Evolutionary conservation across 2,113 vertebrate genomes (phyloP).

Genomic region (Paracanthobrama guichenoti): DNA sequence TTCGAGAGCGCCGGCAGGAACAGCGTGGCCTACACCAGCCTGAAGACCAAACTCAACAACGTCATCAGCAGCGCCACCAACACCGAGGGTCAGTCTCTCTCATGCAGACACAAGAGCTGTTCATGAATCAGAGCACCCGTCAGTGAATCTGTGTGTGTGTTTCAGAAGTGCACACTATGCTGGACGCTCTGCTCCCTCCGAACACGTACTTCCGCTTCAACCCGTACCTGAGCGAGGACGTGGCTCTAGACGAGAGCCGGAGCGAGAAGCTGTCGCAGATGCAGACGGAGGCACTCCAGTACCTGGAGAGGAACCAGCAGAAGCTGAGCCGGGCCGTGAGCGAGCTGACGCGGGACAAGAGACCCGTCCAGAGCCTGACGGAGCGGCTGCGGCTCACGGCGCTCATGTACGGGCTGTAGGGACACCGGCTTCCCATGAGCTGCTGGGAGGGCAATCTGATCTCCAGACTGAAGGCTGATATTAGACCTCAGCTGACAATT

Average conservation of each 20-base stretch:
- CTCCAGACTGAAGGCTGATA: too few species aligned
- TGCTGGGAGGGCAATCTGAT: too few species aligned
- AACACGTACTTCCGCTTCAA: constrained; percentile 97
- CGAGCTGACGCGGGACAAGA: constrained; percentile 85
- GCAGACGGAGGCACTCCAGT: constrained; percentile 82
- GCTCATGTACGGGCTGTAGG: constrained; percentile 86
- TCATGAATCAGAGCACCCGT: too few species aligned
- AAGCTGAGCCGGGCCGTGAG: constrained; percentile 88
- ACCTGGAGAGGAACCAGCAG: constrained; percentile 88
- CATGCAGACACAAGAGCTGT: too few species aligned
- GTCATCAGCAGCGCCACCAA: constrained; percentile 97
- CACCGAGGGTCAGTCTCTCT: constrained; percentile 78
- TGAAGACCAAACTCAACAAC: constrained; percentile 89
- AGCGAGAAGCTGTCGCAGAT: constrained; percentile 88
- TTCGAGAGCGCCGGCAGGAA: constrained; percentile 73
- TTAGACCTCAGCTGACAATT: too few species aligned
- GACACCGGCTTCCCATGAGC: too few species aligned
- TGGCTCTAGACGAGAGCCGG: constrained; percentile 90
- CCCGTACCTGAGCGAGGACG: constrained; percentile 89
- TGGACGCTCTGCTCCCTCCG: constrained; percentile 89
- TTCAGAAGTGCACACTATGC: constrained; percentile 93
- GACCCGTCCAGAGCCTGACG: constrained; percentile 81
- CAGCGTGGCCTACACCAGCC: constrained; percentile 81
- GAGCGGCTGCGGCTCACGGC: constrained; percentile 89
- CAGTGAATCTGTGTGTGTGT: too few species aligned